Conservation (phyloP, 2,888 invertebrate genomes). For the Calameuta idolon region DNA sequence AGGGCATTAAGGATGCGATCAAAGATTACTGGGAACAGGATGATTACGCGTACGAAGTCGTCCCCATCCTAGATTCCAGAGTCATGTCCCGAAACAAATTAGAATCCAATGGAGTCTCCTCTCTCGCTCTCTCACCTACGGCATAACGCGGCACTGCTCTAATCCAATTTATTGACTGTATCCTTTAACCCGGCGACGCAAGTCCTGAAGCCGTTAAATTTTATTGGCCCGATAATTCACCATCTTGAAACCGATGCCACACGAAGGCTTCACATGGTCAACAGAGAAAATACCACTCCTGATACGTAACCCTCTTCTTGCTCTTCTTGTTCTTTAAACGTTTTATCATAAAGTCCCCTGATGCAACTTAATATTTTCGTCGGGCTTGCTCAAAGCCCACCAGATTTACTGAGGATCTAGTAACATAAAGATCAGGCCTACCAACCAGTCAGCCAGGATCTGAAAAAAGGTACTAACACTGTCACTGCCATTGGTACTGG, state of each 20-base stretch:
- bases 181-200: slow-evolving; percentile 36
- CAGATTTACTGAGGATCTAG: slow-evolving; percentile 47
- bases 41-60: slow-evolving; percentile 32
- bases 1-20: slow-evolving; percentile 25
- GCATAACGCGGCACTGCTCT: slow-evolving; percentile 19
- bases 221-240: slow-evolving; percentile 50
- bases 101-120: slow-evolving; percentile 39
- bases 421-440: slow-evolving; percentile 45
- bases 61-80: slow-evolving; percentile 31
- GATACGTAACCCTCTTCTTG: not conserved
- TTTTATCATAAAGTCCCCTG: slow-evolving; percentile 37
- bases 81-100: slow-evolving; percentile 45
- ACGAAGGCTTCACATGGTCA: slow-evolving; percentile 6
- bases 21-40: slow-evolving; percentile 39
- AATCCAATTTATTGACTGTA: slow-evolving; percentile 43
- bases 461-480: slow-evolving; percentile 11
- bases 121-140: slow-evolving; percentile 3
- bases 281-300: slow-evolving; percentile 3
- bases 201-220: slow-evolving; percentile 43
- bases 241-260: slow-evolving; percentile 49
- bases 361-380: slow-evolving; percentile 49
- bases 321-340: slow-evolving; percentile 21
- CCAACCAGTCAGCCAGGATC: slow-evolving; percentile 16
- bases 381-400: slow-evolving; percentile 37
- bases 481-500: not conserved